A percentile compares a stretch with the other conserved stretches of the same genome.
phyloP scores from a whole-genome alignment of 1,140 invertebrate genomes.

The Epicauta chinensis region DNA sequence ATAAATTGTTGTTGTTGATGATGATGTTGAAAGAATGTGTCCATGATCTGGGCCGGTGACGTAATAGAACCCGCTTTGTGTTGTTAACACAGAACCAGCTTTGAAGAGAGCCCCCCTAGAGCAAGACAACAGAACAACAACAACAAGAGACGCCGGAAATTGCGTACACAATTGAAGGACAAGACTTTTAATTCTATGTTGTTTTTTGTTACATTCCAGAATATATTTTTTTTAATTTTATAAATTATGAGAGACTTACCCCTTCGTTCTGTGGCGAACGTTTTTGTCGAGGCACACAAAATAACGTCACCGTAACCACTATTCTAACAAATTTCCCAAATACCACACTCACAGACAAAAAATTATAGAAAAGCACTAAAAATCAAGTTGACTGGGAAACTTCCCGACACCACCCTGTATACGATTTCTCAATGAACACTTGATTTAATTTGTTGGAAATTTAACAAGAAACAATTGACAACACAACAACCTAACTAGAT shows the following conservation, averaged over 20 bases:
- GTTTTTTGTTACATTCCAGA: no score
- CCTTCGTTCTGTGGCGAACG: constrained; percentile 43
- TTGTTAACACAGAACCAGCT: constrained; percentile 4
- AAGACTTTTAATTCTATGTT: background rate
- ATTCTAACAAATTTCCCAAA: constrained; percentile 15
- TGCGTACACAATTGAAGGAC: constrained; percentile 8
- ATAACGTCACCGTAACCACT: constrained; percentile 42
- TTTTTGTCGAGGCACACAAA: constrained; percentile 44
- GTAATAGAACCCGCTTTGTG: constrained; percentile 4
- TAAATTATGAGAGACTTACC: constrained; percentile 31
- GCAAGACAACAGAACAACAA: background rate
- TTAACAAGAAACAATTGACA: no score
- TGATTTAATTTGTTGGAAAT: no score
- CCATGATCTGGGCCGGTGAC: constrained; percentile 12
- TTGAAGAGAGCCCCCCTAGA: constrained; percentile 8
- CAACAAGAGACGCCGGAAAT: constrained; percentile 16
- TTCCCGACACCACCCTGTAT: no score
- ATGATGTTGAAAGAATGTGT: no score
- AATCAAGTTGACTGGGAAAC: no score
- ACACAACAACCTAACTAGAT: no score
- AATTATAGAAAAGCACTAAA: no score
- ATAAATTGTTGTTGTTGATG: no score
- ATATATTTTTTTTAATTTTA: background rate
- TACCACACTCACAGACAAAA: no score
- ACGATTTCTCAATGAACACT: no score